Evolutionary conservation across 2,888 invertebrate species (phyloP), one percentile per base, ranked within the genome.

Genomic region (Palloptera scutellata): DNA sequence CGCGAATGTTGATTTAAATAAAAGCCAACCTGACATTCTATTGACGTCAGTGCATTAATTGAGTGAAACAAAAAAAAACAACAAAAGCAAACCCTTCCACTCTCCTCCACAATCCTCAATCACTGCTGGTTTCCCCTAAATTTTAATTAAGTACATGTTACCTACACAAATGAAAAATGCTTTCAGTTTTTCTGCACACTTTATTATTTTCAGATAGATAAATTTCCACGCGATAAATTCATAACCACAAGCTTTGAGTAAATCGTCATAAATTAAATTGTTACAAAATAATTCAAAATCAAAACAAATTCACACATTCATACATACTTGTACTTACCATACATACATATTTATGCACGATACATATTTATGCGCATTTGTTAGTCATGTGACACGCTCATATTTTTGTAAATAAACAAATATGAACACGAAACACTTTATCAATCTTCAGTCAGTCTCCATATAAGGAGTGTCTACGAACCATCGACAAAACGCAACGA

Each of bases 211-310:
- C 6, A 30, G 48, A n/a, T 48, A 15, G 15, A 48, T 43, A 54
- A 12, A 57, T 55, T 64, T 48, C 52, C 70, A 67, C 52, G 48
- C 52, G 64, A 61, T 66, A 69, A 73, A 73, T 76, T 73, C 58
- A 61, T 30, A 30, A 30, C 68, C 57, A 68, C 48, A 48, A 13
- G 12, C 48, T 48, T 13, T 15, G 48, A 48, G 48, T 48, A 73
- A 72, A 74, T 73, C 72, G 72, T 73, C 73, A 71, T 60, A 76
- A 77, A 79, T 78, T 76, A 77, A 77, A 76, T 75, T 65, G 66
- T 60, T 69, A 69, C 77, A 76, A 78, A 77, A 68, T 64, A 51
- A 64, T 75, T 72, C 78, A 76, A 75, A 77, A 75, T 75, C 67
- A 69, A 75, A 71, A 70, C 74, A 70, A 42, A 15, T 42, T n/a